A percentile compares a stretch with the other conserved stretches of the same genome.
phyloP scores from a whole-genome alignment of 2,797 vertebrate species.

The Pelochelys cantorii region DNA sequence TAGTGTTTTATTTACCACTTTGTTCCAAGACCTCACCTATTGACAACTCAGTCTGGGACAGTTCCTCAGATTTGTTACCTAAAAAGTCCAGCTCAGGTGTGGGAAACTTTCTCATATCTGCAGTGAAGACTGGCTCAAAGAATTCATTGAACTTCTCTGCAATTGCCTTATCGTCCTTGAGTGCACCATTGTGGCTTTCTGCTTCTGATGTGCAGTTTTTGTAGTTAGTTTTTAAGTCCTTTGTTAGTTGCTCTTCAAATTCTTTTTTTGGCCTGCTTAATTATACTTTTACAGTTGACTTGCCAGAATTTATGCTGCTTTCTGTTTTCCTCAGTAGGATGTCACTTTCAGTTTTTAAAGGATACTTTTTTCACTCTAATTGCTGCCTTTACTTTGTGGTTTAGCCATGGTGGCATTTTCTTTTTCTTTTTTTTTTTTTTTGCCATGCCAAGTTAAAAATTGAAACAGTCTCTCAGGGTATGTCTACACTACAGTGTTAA shows the following conservation, averaged over 20 bases:
- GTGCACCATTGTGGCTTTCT: neutral
- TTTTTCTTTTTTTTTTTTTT: neutral
- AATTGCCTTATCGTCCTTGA: neutral
- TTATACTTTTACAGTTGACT: neutral
- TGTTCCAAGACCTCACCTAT: neutral
- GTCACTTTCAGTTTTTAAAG: neutral
- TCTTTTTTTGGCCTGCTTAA: neutral
- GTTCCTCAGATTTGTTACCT: neutral
- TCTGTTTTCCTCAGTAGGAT: neutral
- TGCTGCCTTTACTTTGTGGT: neutral
- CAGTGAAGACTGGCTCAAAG: neutral
- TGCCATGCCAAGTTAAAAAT: neutral
- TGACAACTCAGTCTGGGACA: neutral
- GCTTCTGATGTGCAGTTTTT: neutral
- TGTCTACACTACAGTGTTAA: too few relatives aligned
- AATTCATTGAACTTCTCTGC: neutral
- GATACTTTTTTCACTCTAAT: neutral
- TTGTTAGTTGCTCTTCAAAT: neutral
- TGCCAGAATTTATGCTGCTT: neutral
- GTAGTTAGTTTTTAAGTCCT: neutral
- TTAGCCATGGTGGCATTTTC: neutral
- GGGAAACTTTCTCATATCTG: neutral
- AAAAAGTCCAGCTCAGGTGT: neutral
- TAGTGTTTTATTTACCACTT: neutral
- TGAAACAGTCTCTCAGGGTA: neutral